Evolutionary conservation across 2,113 vertebrate species (phyloP).

Genomic region (Indicator indicator): DNA sequence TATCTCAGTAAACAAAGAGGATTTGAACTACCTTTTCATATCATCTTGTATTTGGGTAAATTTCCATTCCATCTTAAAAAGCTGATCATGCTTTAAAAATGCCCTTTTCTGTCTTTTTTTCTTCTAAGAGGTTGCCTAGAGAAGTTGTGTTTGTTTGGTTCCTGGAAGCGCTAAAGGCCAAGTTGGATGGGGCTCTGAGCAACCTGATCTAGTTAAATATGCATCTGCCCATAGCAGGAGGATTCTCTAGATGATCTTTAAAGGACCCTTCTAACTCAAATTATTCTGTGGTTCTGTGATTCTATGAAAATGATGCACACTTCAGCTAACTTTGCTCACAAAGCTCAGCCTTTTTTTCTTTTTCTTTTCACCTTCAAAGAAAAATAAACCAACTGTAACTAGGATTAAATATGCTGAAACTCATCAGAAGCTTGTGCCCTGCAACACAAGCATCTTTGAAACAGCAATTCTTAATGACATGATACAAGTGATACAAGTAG

Average conservation of each 20-base stretch:
- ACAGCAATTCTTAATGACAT: not conserved
- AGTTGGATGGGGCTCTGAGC: not conserved
- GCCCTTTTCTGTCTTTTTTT: not conserved
- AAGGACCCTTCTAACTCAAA: not conserved
- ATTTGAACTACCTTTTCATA: slow-evolving; percentile 11
- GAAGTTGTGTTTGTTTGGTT: not conserved
- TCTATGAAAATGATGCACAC: not conserved
- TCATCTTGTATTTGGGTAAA: not conserved
- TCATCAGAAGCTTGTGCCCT: not conserved
- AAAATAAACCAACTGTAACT: not conserved
- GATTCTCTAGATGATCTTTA: not conserved
- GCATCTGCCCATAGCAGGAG: not conserved
- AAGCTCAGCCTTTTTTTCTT: not conserved
- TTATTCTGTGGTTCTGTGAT: not conserved
- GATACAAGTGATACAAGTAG: no score
- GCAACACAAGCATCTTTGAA: not conserved
- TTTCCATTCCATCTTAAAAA: slow-evolving; percentile 20
- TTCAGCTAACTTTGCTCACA: not conserved
- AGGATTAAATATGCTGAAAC: not conserved
- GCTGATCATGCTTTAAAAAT: not conserved
- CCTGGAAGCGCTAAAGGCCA: not conserved
- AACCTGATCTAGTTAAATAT: not conserved
- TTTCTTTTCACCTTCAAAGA: not conserved
- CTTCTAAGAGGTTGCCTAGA: not conserved
- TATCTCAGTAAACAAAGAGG: not conserved